Conservation (phyloP, 2,797 vertebrate genomes). For the Bradypodion ventrale region DNA sequence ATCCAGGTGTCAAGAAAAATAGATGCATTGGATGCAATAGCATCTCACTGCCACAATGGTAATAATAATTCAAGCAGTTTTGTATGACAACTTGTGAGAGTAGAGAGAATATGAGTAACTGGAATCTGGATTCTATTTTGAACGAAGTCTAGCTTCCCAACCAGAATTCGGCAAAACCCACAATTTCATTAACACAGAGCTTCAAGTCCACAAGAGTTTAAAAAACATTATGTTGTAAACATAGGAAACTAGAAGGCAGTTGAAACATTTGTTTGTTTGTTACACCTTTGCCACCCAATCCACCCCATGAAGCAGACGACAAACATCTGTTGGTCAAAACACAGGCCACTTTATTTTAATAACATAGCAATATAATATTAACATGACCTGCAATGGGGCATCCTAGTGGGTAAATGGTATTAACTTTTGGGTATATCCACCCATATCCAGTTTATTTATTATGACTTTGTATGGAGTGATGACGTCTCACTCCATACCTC, state of each 20-base stretch:
- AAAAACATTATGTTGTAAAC: not conserved
- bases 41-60: constrained; percentile 12
- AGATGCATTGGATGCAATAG: constrained; percentile 26
- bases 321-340: too few relatives aligned
- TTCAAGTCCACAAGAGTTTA: not conserved
- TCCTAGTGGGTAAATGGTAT: too few relatives aligned
- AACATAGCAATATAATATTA: too few relatives aligned
- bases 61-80: not conserved
- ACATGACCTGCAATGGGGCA: too few relatives aligned
- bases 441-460: too few relatives aligned
- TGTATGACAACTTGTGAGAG: constrained; percentile 21
- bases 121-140: not conserved
- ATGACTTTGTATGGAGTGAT: too few relatives aligned
- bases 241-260: not conserved
- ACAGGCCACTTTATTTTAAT: too few relatives aligned
- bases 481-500: too few relatives aligned
- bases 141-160: not conserved
- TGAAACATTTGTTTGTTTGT: not conserved
- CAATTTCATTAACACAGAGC: not conserved
- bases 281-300: too few relatives aligned
- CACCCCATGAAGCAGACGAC: too few relatives aligned
- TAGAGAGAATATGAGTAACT: too few relatives aligned
- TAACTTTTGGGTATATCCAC: too few relatives aligned
- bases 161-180: not conserved
- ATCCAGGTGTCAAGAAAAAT: constrained; percentile 28